Conservation (phyloP, 2,113 vertebrate genomes). For the Arenaria interpres region DNA sequence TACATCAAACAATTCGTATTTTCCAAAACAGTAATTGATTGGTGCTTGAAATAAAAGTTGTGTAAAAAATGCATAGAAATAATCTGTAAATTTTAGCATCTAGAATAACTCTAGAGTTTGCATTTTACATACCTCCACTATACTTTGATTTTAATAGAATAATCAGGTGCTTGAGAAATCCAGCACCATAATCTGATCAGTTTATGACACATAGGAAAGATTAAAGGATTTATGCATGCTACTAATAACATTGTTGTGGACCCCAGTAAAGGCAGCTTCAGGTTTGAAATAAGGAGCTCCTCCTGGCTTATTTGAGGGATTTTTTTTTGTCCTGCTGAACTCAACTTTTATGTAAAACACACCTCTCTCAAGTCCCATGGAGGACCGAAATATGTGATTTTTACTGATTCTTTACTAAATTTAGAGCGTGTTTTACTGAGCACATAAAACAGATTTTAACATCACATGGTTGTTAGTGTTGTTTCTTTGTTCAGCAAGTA, state of each 20-base stretch:
- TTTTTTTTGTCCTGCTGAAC: not conserved
- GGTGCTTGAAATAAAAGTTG: not conserved
- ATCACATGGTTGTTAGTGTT: not conserved
- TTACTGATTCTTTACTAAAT: not conserved
- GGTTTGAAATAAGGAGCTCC: not conserved
- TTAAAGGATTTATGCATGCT: not conserved
- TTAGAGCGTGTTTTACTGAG: not conserved
- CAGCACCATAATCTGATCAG: not conserved
- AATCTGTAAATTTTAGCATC: not conserved
- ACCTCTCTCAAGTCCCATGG: accelerated
- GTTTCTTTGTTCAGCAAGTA: not conserved
- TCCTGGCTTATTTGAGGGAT: not conserved
- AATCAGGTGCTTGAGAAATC: not conserved
- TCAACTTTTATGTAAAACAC: not conserved
- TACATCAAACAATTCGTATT: not conserved
- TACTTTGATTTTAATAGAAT: not conserved
- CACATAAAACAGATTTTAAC: not conserved
- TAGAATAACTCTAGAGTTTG: not conserved
- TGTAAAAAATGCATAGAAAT: not conserved
- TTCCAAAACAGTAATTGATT: not conserved
- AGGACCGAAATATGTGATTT: not conserved
- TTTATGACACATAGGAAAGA: not conserved
- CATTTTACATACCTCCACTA: not conserved
- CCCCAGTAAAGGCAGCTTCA: not conserved
- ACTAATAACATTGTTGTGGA: not conserved